Conservation (phyloP, 2,113 vertebrate genomes). For the Gobio gobio region DNA sequence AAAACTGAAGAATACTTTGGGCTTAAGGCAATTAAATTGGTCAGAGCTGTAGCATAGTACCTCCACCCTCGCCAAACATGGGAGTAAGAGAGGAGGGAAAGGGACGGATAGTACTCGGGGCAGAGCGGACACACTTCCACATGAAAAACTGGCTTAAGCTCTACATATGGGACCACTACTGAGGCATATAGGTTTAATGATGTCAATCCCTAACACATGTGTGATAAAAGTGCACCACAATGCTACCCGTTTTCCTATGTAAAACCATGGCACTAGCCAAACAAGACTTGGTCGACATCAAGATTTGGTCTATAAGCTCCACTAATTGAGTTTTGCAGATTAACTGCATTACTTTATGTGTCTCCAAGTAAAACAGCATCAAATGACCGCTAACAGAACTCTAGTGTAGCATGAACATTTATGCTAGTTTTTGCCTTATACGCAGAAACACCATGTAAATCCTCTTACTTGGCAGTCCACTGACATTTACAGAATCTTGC, state of each 20-base stretch:
- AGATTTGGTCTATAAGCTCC: background rate
- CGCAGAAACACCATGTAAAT: background rate
- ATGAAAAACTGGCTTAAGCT: background rate
- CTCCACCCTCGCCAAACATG: constrained; percentile 2
- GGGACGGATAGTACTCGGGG: background rate
- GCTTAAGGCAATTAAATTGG: background rate
- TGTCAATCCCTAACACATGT: background rate
- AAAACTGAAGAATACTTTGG: constrained; percentile 12
- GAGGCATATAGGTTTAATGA: background rate
- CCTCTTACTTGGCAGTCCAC: background rate
- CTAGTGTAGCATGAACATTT: background rate
- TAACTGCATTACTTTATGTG: too few species aligned
- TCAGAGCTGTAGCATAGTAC: constrained; percentile 18
- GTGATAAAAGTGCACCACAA: background rate
- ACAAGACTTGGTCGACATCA: background rate
- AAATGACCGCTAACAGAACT: background rate
- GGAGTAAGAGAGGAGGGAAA: constrained; percentile 4
- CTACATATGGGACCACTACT: background rate
- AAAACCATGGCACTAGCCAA: background rate
- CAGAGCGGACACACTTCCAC: constrained; percentile 48
- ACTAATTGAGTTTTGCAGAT: background rate
- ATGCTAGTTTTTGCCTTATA: background rate
- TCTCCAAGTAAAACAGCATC: background rate
- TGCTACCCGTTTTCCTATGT: too few species aligned
- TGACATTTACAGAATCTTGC: background rate